These are phyloP conservation scores for Tineola bisselliella DNA, from an alignment of 2,888 invertebrate genomes.

Conservation along the genomic window DNA sequence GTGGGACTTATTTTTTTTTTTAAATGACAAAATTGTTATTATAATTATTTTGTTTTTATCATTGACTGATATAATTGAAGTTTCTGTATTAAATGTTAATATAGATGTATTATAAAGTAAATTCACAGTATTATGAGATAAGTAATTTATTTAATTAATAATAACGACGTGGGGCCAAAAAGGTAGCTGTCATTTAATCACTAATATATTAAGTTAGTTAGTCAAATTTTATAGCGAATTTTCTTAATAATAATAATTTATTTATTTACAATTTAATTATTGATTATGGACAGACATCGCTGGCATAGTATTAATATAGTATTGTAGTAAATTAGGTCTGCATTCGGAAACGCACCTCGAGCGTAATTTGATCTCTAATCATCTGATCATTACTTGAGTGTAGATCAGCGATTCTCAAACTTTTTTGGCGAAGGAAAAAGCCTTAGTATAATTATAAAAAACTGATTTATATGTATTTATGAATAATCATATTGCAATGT, in stretches of 20 bases:
- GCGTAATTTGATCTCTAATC: too few species aligned
- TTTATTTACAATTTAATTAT: neutral
- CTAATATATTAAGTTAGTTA: conserved; percentile 31
- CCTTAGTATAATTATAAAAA: too few species aligned
- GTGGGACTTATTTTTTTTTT: conserved; percentile 17
- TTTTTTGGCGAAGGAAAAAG: too few species aligned
- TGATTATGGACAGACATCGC: neutral
- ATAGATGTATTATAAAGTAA: conserved; percentile 26
- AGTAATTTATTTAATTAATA: conserved; percentile 44
- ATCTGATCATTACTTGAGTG: too few species aligned
- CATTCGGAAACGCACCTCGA: too few species aligned
- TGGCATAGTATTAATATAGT: neutral
- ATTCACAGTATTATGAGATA: conserved; percentile 53
- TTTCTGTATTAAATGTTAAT: conserved; percentile 36
- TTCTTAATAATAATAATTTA: neutral
- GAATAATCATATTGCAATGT: too few species aligned
- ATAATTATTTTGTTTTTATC: neutral
- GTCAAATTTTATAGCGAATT: conserved; percentile 16
- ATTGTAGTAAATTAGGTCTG: neutral
- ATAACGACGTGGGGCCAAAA: conserved; percentile 51
- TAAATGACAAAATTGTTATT: conserved; percentile 15
- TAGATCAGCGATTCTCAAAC: too few species aligned
- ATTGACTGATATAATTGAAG: conserved; percentile 19
- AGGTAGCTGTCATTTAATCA: conserved; percentile 41
- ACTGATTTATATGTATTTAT: too few species aligned